Base-by-base conservation (phyloP, 1,140 invertebrate species). In the Glossosoma conforme region DNA sequence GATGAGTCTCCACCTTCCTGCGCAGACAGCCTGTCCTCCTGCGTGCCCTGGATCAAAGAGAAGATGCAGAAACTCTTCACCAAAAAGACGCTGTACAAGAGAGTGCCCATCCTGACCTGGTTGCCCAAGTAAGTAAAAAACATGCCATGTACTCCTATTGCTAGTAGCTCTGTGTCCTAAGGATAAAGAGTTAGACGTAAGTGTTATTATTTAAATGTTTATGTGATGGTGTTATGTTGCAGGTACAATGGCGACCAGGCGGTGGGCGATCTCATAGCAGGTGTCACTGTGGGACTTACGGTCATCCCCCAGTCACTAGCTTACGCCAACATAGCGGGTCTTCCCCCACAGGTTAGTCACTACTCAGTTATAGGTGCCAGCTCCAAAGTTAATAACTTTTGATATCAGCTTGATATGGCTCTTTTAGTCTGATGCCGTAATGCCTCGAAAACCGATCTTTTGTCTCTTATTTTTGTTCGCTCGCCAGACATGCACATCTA, bases 281-380 rank as follows among this genome's bases (percentile, higher is more conserved):
- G 91, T 18, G 68, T 89, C 21, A 89, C 91, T 1, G 89, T 93
- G 3, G 91, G 89, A 0, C 74, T 94, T 9, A 94, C 90, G 3
- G 84, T 88, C 2, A 87, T 89, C 52, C 86, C 86, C 8, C 86
- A 88, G 63, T 85, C 84, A 11, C 67, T 93, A 42, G 91, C 91
- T 2, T 94, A 93, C 67, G 82, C 90, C 8, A 84, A 81, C 56
- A 84, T 94, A 41, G 91, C 89, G 8, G 87, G 86, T 19, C 67
- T 93, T 51, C 85, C 85, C 15, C 72, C 84, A 1, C 74, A 87
- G 72, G 82, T 85, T 57, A 62, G 52, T 55, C 28, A 37, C 11
- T 15, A 37, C 8, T n/a, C 25, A 30, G n/a, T 40, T 35, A 33
- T 47, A 21, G 25, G 9, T 10, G 14, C 8, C 33, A 21, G 5